Base-by-base conservation (phyloP, 2,797 vertebrate species). In the Acanthiza pusilla region DNA sequence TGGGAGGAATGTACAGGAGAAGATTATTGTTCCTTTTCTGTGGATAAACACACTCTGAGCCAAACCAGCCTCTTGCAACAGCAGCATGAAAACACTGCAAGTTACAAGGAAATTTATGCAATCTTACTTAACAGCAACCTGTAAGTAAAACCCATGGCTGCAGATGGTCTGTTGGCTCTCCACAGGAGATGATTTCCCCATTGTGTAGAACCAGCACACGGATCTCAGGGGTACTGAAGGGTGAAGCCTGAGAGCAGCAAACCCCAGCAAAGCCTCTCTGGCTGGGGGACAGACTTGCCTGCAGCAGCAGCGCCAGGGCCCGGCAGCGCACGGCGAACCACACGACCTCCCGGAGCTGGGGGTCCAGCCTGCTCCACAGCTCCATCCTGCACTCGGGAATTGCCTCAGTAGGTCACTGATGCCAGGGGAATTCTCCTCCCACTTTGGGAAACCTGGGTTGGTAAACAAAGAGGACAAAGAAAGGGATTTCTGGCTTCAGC, bases 261-360 rank as follows among this genome's bases (percentile, higher is more conserved):
- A 25, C 6, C 20, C 30, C 10, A 32, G 73, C 71, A 43, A 40
- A 67, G 45, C 62, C 67, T 6, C 68, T 15, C 3, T 14, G 77
- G 45, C 6, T 55, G 34, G 15, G 61, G 65, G 30, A 34, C 32
- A 16, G 73, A 98, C 98, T 97, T 96, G 98, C 99, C 99, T 99
- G 99, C 50, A 99, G 94, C 70, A 98, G 26, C 43, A 99, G 96
- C 0, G 99, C 98, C 85, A 98, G 86, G 36, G 97, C 97, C 77
- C 99, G 98, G 91, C 98, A 99, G 76, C 97, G 58, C 65, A 97
- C 53, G 2, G 98, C 98, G 94, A 99, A 99, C 65, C 96, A 85
- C 85, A 98, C 32, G 30, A 99, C 98, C 82, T 98, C 97, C 77
- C 93, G 97, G 62, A 97, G 94, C 92, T 72, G 77, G 11, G 97